Conservation (phyloP, 1,140 invertebrate species). For the Drosophila pachea region DNA sequence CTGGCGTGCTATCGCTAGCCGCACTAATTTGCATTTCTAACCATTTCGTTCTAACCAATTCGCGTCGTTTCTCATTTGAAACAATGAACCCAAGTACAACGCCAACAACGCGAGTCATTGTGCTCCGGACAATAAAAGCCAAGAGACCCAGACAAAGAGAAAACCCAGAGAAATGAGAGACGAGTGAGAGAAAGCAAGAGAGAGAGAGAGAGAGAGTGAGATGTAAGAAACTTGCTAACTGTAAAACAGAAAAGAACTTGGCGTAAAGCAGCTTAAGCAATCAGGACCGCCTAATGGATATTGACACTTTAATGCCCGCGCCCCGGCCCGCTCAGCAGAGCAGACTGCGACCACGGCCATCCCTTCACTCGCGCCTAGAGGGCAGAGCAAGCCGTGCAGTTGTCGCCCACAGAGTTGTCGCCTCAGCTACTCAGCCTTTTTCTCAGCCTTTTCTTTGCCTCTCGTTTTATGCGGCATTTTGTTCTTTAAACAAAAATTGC, state of each 20-base stretch:
- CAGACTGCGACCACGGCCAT: conserved; percentile 10
- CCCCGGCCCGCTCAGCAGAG: neutral
- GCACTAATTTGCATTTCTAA: conserved; percentile 75
- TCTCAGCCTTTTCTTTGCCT: conserved; percentile 16
- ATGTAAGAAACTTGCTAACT: conserved; percentile 43
- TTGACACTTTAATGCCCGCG: conserved; percentile 73
- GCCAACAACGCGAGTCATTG: conserved; percentile 68
- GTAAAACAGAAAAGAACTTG: conserved; percentile 68
- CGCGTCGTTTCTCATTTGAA: conserved; percentile 76
- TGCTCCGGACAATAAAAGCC: conserved; percentile 67
- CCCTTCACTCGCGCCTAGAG: conserved; percentile 11
- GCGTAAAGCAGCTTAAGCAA: conserved; percentile 76
- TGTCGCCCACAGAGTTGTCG: conserved; percentile 60
- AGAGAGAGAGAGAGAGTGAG: conserved; percentile 14
- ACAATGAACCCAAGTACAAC: conserved; percentile 73
- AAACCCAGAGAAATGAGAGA: neutral
- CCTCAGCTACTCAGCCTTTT: conserved; percentile 33
- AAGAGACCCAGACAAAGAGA: conserved; percentile 50
- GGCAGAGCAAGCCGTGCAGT: conserved; percentile 47
- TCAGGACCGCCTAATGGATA: conserved; percentile 76
- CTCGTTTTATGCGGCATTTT: conserved; percentile 55
- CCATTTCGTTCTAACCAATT: conserved; percentile 74
- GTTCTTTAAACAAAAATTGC: conserved; percentile 73
- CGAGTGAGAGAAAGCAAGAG: conserved; percentile 23
- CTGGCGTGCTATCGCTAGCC: conserved; percentile 46